Evolutionary conservation across 2,888 invertebrate species (phyloP).

Genomic region (Melinaea marsaeus): DNA sequence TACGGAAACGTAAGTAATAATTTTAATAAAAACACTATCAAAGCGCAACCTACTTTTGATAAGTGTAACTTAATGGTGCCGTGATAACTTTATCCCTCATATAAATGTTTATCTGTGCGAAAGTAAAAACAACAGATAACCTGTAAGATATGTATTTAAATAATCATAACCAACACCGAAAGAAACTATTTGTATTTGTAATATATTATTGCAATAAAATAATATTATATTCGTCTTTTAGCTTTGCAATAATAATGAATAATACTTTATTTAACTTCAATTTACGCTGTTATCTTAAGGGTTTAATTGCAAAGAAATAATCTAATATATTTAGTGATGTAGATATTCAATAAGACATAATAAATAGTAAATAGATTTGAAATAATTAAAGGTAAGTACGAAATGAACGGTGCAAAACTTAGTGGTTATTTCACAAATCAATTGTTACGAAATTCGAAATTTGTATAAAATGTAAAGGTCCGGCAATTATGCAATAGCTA

Average conservation of each 20-base stretch:
- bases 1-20: slow-evolving; percentile 30
- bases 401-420: background rate
- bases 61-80: slow-evolving; percentile 62
- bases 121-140: slow-evolving; percentile 54
- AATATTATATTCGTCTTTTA: background rate
- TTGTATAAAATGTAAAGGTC: slow-evolving; percentile 25
- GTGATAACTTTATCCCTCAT: slow-evolving; percentile 51
- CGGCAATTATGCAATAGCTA: slow-evolving; percentile 32
- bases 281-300: too few species aligned
- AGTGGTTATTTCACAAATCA: background rate
- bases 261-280: too few species aligned
- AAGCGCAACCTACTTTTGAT: slow-evolving; percentile 49
- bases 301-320: too few species aligned
- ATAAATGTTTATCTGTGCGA: slow-evolving; percentile 51
- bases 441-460: slow-evolving; percentile 8
- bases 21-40: slow-evolving; percentile 32
- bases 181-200: background rate
- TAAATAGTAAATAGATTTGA: too few species aligned
- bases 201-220: background rate
- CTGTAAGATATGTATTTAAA: slow-evolving; percentile 11
- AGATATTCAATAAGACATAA: too few species aligned
- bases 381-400: too few species aligned
- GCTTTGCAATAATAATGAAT: too few species aligned
- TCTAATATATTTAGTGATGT: too few species aligned
- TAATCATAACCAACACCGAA: slow-evolving; percentile 8